Evolutionary conservation across 1,140 invertebrate genomes (phyloP).

Genomic region (Melanaphis sacchari): DNA sequence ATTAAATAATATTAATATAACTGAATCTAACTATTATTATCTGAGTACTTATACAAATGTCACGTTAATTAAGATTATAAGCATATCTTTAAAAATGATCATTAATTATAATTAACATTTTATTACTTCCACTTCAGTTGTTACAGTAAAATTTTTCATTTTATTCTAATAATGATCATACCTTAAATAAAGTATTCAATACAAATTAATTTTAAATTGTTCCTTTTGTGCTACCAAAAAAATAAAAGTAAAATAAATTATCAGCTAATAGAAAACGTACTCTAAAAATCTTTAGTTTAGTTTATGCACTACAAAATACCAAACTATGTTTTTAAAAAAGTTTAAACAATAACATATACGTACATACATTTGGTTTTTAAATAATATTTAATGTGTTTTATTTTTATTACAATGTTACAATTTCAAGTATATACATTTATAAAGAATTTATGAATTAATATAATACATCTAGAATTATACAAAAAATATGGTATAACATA

Average conservation of each 20-base stretch:
- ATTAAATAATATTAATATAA: neutral
- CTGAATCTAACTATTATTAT: neutral
- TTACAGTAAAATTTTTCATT: neutral
- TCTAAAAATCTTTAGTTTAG: neutral
- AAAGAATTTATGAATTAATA: neutral
- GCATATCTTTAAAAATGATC: neutral
- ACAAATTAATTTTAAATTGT: neutral
- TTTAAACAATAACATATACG: no score
- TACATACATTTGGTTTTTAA: neutral
- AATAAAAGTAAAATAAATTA: no score
- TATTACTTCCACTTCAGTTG: neutral
- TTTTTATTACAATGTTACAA: no score
- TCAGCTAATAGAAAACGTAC: neutral
- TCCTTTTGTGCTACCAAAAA: no score
- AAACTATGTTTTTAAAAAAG: neutral
- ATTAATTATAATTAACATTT: neutral
- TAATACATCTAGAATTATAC: neutral
- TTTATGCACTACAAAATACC: neutral
- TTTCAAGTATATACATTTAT: no score
- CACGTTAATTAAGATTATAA: neutral
- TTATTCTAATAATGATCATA: neutral
- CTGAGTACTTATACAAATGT: neutral
- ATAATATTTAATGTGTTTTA: neutral
- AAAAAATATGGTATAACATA: neutral
- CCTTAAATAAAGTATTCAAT: no score